Conservation (phyloP, 2,797 vertebrate genomes). For the Rhabdophis nuchalis region DNA sequence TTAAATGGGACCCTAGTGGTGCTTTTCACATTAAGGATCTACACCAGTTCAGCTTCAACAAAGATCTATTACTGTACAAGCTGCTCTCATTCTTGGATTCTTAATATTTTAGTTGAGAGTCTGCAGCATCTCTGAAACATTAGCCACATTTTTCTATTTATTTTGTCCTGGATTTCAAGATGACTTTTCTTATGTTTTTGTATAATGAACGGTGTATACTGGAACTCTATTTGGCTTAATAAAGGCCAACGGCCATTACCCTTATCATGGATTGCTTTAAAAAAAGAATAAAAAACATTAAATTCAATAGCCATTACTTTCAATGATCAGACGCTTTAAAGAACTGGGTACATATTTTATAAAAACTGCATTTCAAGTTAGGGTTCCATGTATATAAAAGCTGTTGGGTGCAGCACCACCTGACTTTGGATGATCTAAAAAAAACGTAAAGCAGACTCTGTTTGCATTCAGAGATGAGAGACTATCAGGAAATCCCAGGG, state of each 20-base stretch:
- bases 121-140: not conserved
- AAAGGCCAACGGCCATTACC: not conserved
- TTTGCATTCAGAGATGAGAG: not conserved
- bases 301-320: not conserved
- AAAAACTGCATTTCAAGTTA: conserved; percentile 18
- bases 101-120: not conserved
- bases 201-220: too few relatives aligned
- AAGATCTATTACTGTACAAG: not conserved
- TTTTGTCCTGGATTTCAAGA: not conserved
- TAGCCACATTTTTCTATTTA: not conserved
- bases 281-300: not conserved
- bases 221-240: not conserved
- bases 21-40: not conserved
- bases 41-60: not conserved
- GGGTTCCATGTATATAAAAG: not conserved
- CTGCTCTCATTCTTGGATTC: not conserved
- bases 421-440: not conserved
- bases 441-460: not conserved
- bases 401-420: not conserved
- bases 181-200: not conserved
- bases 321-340: not conserved
- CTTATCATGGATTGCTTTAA: not conserved
- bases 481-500: not conserved
- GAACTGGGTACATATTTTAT: not conserved
- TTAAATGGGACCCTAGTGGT: not conserved